Conservation (phyloP, 2,113 vertebrate genomes). For the Elaphurus davidianus region DNA sequence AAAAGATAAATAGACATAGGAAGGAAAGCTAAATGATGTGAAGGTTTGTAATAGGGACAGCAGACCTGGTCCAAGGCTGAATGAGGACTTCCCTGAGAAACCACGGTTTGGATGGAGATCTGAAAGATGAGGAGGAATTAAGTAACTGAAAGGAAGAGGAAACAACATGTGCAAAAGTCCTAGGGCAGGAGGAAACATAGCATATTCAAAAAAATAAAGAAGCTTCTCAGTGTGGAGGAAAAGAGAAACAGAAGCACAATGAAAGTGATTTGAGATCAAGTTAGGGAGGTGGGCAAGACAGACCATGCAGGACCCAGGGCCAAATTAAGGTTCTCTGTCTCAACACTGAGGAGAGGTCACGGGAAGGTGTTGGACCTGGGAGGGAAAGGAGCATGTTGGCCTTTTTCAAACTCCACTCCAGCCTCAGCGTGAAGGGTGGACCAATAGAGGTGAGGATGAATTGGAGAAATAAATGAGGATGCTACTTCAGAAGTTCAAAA, state of each 20-base stretch:
- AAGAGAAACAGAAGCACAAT: neutral
- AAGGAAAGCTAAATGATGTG: neutral
- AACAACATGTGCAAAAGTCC: neutral
- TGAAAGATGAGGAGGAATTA: neutral
- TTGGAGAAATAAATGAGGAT: neutral
- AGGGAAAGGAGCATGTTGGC: neutral
- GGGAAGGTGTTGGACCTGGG: neutral
- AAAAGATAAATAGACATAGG: neutral
- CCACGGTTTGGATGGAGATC: neutral
- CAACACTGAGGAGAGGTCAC: neutral
- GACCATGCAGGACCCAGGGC: neutral
- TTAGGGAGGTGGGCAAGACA: neutral
- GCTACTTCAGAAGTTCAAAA: neutral
- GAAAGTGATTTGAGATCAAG: neutral
- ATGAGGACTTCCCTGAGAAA: neutral
- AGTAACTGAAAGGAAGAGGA: neutral
- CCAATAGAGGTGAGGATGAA: neutral
- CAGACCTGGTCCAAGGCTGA: neutral
- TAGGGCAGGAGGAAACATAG: neutral
- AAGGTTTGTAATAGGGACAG: accelerated
- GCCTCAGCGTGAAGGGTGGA: neutral
- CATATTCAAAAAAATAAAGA: neutral
- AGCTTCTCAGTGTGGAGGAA: neutral
- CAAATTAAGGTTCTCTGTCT: neutral
- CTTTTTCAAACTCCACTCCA: neutral